These are phyloP conservation scores for Pseudopodoces humilis DNA, from an alignment of 2,113 vertebrate species.

Conservation along the genomic window DNA sequence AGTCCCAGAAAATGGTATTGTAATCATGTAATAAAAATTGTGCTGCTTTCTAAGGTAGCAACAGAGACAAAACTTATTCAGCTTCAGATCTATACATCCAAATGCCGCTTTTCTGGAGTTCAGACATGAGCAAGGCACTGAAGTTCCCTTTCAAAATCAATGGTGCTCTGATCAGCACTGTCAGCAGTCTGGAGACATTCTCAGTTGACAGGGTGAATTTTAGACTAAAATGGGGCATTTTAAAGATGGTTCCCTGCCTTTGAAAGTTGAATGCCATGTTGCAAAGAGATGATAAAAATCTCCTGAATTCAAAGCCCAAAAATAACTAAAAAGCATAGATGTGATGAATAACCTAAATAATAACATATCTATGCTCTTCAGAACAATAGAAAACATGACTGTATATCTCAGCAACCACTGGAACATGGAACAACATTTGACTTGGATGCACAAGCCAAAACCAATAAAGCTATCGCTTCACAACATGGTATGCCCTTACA, in stretches of 20 bases:
- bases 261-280: not conserved
- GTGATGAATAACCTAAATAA: not conserved
- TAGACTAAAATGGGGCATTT: not conserved
- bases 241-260: not conserved
- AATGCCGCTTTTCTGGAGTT: not conserved
- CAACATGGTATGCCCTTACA: not conserved
- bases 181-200: not conserved
- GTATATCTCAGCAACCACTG: not conserved
- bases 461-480: not conserved
- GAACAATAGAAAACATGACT: not conserved
- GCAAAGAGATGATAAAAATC: not conserved
- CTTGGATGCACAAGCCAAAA: not conserved
- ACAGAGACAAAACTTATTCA: not conserved
- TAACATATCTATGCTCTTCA: not conserved
- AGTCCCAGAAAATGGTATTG: not conserved
- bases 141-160: not conserved
- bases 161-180: not conserved
- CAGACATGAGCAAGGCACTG: not conserved
- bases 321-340: not conserved
- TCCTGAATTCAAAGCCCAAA: not conserved
- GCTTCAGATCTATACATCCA: not conserved
- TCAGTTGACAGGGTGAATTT: not conserved
- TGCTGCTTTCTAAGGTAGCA: not conserved
- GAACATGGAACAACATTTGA: not conserved
- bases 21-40: not conserved